A percentile compares a stretch with the other conserved stretches of the same genome.
Conservation (phyloP, 2,888 invertebrate species). For the Meganola albula region DNA sequence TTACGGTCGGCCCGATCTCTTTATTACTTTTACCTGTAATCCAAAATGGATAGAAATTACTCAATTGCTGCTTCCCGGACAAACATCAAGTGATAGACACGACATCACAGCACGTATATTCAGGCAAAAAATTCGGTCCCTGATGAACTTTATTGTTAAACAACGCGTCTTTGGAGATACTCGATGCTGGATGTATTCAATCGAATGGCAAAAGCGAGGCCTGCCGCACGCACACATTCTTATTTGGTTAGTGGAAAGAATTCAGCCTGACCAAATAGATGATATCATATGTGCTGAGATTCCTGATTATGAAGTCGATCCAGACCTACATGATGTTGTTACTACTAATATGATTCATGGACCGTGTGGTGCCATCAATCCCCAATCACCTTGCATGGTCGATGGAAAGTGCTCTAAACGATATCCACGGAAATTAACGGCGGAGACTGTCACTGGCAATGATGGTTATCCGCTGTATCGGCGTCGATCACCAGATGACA, state of each 20-base stretch:
- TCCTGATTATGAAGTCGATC: neutral
- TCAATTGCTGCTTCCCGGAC: constrained; percentile 1
- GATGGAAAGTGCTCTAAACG: too few relatives aligned
- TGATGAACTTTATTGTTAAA: constrained; percentile 1
- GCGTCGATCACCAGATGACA: too few relatives aligned
- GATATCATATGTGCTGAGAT: too few relatives aligned
- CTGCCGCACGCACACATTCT: constrained; percentile 18
- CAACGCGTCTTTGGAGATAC: constrained; percentile 20
- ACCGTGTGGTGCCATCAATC: too few relatives aligned
- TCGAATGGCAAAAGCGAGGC: constrained; percentile 22
- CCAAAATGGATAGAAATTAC: neutral
- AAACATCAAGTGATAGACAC: constrained; percentile 6
- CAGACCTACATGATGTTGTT: neutral
- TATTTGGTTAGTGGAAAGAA: constrained; percentile 19
- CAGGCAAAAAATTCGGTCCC: neutral
- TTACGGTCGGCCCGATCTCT: constrained; percentile 33
- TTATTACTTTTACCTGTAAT: constrained; percentile 15
- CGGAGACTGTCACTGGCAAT: too few relatives aligned
- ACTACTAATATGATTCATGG: too few relatives aligned
- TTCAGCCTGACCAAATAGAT: too few relatives aligned
- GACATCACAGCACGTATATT: constrained; percentile 3
- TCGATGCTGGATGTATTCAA: constrained; percentile 24
- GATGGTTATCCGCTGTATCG: too few relatives aligned
- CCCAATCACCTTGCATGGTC: too few relatives aligned
- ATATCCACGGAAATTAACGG: too few relatives aligned